Evolutionary conservation across 2,888 invertebrate genomes (phyloP).

Genomic region (Gymnocheta viridis): DNA sequence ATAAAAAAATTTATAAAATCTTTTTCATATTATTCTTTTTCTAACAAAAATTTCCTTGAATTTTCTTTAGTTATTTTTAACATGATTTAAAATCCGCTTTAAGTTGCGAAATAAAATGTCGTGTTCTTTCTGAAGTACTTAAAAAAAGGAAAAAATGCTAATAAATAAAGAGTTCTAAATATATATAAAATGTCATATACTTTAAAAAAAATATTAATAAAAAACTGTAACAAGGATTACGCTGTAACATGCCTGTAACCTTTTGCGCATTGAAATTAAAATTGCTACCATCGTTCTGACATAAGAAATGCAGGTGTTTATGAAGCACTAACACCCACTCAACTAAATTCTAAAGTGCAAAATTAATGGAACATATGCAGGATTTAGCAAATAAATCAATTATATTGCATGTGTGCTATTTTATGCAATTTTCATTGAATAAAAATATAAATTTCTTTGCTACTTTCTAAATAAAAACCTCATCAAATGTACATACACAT

Average conservation of each 20-base stretch:
- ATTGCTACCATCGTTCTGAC: neutral
- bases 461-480: too few relatives aligned
- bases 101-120: neutral
- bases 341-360: neutral
- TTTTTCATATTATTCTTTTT: too few relatives aligned
- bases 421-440: too few relatives aligned
- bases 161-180: too few relatives aligned
- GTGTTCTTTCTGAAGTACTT: too few relatives aligned
- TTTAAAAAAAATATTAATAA: too few relatives aligned
- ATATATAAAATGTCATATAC: too few relatives aligned
- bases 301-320: conserved; percentile 6
- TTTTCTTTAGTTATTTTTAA: neutral
- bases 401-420: conserved; percentile 35
- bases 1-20: neutral
- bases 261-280: neutral
- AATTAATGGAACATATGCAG: neutral
- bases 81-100: neutral
- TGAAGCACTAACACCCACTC: conserved; percentile 1
- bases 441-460: too few relatives aligned
- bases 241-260: neutral
- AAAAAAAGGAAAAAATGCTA: too few relatives aligned
- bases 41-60: neutral
- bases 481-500: too few relatives aligned
- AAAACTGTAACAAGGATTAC: too few relatives aligned
- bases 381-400: conserved; percentile 26